Evolutionary conservation across 1,140 invertebrate species (phyloP), one percentile per base, ranked within the genome.

Genomic region (Zaprionus africanus): DNA sequence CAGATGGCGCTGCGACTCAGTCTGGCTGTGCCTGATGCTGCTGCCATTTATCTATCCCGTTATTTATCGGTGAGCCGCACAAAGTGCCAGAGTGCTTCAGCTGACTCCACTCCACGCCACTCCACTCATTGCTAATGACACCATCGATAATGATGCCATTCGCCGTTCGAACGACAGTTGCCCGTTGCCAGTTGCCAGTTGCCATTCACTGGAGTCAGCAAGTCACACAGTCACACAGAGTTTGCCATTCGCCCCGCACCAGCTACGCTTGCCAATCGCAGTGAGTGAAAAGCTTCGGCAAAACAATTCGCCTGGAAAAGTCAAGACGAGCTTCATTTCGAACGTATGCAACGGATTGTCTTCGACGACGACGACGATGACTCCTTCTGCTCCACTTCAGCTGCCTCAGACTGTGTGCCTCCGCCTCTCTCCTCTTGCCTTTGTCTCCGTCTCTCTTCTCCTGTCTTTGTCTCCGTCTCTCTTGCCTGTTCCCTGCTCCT

Each of bases 271-370:
- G 63, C 63, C 53, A 78, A 81, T 62, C 63, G 46, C 26, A 46
- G 24, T n/a, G 7, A 46, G 41, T 17, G 41, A 63, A 65, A 36
- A 77, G 63, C 79, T 67, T 72, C 63, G 54, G 53, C 73, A 67
- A 69, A 76, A 68, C 66, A 77, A 56, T 72, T 88, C 84, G 74
- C 54, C 49, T 80, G 80, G 83, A 88, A 87, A 87, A 88, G 77
- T 81, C 83, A 88, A 87, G 82, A 78, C 74, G 79, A 81, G 66
- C 63, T 76, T 74, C 67, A 71, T 73, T 62, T 31, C 46, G 56
- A 73, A 61, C 83, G 73, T 87, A 82, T 86, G 80, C 80, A 59
- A 46, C 51, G 49, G 65, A 68, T 68, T 74, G 70, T 60, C 70
- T 66, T 51, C 19, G 34, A 65, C 49, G 22, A 38, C 19, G 31